Evolutionary conservation across 2,888 invertebrate genomes (phyloP), one percentile per base, ranked within the genome.

Genomic region (Sminthurides aquaticus): DNA sequence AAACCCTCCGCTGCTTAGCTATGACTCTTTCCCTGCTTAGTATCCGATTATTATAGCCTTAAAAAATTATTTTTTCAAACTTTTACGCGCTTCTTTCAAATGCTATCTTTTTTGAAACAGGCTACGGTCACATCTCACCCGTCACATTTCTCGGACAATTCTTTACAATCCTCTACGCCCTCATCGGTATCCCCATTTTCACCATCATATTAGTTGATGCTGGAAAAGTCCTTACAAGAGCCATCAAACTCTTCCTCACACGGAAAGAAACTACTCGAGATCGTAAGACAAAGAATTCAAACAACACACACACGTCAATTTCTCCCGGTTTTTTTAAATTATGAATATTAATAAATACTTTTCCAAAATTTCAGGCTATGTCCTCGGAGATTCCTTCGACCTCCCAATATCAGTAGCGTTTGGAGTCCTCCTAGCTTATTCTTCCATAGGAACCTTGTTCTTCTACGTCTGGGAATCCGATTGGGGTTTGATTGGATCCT

Each of bases 121-220:
- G 97, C 76, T 98, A 98, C 81, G 97, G 98, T 67, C 94, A 98
- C 79, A 91, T 98, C 75, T 88, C 90, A 57, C 97, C 98, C 0
- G 88, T 88, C 74, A 98, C 98, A 15, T 84, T 75, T 22, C 34
- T 69, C 15, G 98, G 97, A 8, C 85, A 89, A 69, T 86, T 89
- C 0, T 84, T 94, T 57, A 95, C 96, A 0, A 94, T 99, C 71
- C 81, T 91, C 27, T 99, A 99, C 78, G 92, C 98, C 28, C 86
- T 92, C 68, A 86, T 98, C 69, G 98, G 98, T 15, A 97, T 98
- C 75, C 98, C 98, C 0, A 83, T 98, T 75, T 95, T 98, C 79
- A 82, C 98, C 73, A 91, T 98, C 64, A 87, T 96, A 20, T 79
- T 99, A 71, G 93, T 95, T 49, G 95, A 96, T 81, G 90, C 97